A percentile compares a stretch with the other conserved stretches of the same genome.
Evolutionary conservation across 2,113 vertebrate genomes (phyloP).

Genomic region (Lepus europaeus): DNA sequence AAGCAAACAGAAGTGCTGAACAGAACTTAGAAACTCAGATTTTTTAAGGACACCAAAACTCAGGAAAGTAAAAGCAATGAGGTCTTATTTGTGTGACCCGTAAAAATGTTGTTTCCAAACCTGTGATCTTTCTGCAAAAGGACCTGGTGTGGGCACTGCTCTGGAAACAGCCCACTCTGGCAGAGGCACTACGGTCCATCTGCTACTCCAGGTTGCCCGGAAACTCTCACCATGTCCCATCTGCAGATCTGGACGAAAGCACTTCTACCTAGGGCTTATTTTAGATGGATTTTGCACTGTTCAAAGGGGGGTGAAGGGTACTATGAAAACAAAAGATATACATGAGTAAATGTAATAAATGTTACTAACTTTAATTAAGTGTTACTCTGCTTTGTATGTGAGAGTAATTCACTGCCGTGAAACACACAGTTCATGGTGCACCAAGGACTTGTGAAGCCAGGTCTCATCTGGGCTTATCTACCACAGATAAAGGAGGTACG

Average conservation of each 20-base stretch:
- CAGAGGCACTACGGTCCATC: constrained; percentile 69
- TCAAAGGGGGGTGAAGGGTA: constrained; percentile 36
- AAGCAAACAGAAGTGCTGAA: constrained; percentile 30
- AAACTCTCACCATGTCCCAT: constrained; percentile 74
- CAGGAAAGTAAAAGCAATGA: constrained; percentile 34
- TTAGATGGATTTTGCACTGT: constrained; percentile 63
- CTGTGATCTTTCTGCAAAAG: constrained; percentile 43
- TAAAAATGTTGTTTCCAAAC: constrained; percentile 42
- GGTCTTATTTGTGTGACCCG: constrained; percentile 10
- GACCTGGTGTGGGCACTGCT: not conserved
- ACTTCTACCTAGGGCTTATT: constrained; percentile 68
- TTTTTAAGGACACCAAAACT: constrained; percentile 59
- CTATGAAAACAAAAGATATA: constrained; percentile 27
- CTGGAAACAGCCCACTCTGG: constrained; percentile 27
- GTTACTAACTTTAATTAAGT: constrained; percentile 1
- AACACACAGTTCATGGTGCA: not conserved
- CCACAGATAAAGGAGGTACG: constrained; percentile 17
- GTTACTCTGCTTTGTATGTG: not conserved
- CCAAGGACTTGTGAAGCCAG: constrained; percentile 2
- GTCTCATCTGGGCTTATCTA: constrained; percentile 19
- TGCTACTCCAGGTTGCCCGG: constrained; percentile 67
- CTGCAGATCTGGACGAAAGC: constrained; percentile 73
- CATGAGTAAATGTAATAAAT: constrained; percentile 36
- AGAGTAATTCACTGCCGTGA: not conserved
- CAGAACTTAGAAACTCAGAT: constrained; percentile 20